phyloP scores from a whole-genome alignment of 2,888 invertebrate species.

The Sipunculus nudus region DNA sequence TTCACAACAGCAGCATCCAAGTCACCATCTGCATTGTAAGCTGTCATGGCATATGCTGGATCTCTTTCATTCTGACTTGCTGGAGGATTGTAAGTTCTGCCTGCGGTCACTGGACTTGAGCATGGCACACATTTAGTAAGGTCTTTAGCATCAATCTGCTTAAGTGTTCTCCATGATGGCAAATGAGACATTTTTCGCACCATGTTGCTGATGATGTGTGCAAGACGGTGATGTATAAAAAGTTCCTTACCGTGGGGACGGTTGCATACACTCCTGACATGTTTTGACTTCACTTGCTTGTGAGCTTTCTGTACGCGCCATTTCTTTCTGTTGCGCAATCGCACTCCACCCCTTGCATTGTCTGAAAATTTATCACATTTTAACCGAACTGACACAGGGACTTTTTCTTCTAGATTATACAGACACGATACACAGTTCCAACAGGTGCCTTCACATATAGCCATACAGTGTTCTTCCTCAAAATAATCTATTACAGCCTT shows the following conservation, averaged over 20 bases:
- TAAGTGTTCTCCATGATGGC: background rate
- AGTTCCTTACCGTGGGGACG: conserved; percentile 48
- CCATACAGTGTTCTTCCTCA: too few relatives aligned
- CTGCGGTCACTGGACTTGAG: background rate
- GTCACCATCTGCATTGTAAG: conserved; percentile 27
- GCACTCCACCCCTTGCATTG: background rate
- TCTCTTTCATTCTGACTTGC: background rate
- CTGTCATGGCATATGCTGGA: conserved; percentile 8
- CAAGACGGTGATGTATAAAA: conserved; percentile 50
- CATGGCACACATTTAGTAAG: background rate
- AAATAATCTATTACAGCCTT: too few relatives aligned
- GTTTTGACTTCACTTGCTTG: conserved; percentile 53
- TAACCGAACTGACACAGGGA: too few relatives aligned
- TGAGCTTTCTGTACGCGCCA: conserved; percentile 43
- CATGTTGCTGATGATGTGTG: conserved; percentile 27
- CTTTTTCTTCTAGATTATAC: too few relatives aligned
- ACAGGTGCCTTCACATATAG: too few relatives aligned
- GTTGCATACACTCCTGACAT: conserved; percentile 48
- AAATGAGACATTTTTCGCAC: background rate
- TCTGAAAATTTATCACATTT: too few relatives aligned
- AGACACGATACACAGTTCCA: too few relatives aligned
- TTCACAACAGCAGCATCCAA: conserved; percentile 39
- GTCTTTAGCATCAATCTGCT: background rate
- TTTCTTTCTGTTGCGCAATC: conserved; percentile 20
- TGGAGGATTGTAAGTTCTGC: background rate